Evolutionary conservation across 92 coral and sea anemone species (phyloP).

Genomic region (Desmophyllum pertusum): DNA sequence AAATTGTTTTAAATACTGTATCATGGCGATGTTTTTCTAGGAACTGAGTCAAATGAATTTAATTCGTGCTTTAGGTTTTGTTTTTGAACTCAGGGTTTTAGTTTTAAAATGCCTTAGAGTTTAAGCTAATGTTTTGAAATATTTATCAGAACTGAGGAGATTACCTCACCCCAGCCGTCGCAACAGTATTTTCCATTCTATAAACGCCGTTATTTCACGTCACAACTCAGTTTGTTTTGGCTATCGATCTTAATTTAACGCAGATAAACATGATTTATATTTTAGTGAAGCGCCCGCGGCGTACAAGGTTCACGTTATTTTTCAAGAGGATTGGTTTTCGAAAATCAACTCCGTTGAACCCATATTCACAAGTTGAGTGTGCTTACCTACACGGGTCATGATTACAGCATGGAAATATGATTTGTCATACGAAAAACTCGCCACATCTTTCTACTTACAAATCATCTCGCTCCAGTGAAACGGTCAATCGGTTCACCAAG

Average conservation of each 20-base stretch:
- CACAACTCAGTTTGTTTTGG: background rate
- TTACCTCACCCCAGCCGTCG: background rate
- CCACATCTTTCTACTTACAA: background rate
- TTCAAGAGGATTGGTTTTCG: slow-evolving; percentile 1
- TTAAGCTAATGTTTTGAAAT: background rate
- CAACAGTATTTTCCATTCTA: background rate
- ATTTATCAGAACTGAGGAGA: slow-evolving; percentile 3
- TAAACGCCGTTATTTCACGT: background rate
- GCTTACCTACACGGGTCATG: slow-evolving; percentile 37
- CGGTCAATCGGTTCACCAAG: background rate
- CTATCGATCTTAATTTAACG: background rate
- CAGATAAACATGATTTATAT: background rate
- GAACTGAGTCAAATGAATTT: background rate
- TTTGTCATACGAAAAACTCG: slow-evolving; percentile 36
- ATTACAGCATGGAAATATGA: slow-evolving; percentile 31
- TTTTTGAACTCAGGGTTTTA: background rate
- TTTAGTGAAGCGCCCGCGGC: background rate
- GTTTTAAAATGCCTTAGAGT: background rate
- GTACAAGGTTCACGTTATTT: background rate
- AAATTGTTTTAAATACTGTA: background rate
- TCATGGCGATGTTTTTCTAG: background rate
- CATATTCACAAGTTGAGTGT: background rate
- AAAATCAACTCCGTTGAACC: background rate
- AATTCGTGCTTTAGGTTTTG: background rate
- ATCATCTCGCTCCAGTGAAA: slow-evolving; percentile 14